Evolutionary conservation across 2,797 vertebrate species (phyloP).

Genomic region (Arrhamphus sclerolepis): DNA sequence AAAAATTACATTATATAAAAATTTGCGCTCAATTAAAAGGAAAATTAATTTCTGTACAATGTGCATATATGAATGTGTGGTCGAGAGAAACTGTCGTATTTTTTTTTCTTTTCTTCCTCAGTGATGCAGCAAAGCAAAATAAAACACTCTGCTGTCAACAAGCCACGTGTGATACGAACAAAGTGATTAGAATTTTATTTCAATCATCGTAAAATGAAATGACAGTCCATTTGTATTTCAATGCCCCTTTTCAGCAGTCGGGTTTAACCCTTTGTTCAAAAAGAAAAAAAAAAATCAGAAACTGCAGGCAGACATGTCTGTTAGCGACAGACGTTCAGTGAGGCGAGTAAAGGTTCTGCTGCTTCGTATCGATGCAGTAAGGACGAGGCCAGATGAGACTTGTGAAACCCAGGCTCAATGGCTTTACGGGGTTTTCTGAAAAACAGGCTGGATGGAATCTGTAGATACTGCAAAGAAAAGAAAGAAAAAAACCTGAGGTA

Average conservation of each 20-base stretch:
- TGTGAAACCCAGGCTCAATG: constrained; percentile 50
- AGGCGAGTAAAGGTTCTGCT: constrained; percentile 38
- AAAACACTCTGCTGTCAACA: constrained; percentile 37
- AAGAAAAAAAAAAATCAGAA: background rate
- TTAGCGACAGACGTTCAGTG: constrained; percentile 36
- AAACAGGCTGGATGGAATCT: constrained; percentile 66
- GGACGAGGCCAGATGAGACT: constrained; percentile 42
- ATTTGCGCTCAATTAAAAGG: constrained; percentile 64
- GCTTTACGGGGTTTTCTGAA: constrained; percentile 54
- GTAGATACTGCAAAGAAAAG: constrained; percentile 32
- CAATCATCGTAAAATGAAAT: constrained; percentile 44
- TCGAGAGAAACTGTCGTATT: constrained; percentile 27
- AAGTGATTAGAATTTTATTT: constrained; percentile 63
- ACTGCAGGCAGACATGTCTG: background rate
- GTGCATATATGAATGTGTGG: constrained; percentile 78
- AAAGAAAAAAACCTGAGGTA: constrained; percentile 55
- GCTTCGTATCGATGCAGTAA: constrained; percentile 56
- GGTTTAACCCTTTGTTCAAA: constrained; percentile 15
- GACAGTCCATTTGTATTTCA: constrained; percentile 37
- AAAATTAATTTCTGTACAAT: constrained; percentile 69
- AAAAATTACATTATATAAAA: constrained; percentile 71
- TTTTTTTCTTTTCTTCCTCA: background rate
- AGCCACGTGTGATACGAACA: constrained; percentile 70
- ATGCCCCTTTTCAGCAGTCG: constrained; percentile 19
- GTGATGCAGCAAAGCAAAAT: constrained; percentile 5